phyloP scores from a whole-genome alignment of 2,888 invertebrate species.

The Dusona sp. region DNA sequence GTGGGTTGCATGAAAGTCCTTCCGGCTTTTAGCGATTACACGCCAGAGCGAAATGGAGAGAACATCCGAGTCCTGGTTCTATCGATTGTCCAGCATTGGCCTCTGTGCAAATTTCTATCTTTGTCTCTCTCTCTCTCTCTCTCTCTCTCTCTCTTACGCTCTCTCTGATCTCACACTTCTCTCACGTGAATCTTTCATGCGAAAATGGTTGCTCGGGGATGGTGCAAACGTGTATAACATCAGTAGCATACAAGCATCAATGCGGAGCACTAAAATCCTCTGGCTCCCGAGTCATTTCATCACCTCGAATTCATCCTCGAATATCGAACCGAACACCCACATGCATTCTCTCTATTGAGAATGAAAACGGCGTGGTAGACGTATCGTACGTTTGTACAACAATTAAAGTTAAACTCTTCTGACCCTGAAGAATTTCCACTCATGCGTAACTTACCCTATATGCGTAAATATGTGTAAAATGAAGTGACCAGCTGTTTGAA shows the following conservation, averaged over 20 bases:
- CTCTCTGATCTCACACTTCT: conserved; percentile 31
- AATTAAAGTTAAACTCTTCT: not conserved
- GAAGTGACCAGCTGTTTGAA: conserved; percentile 44
- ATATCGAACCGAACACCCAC: not conserved
- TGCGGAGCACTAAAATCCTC: conserved; percentile 8
- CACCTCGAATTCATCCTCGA: conserved; percentile 11
- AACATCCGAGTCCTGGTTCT: conserved; percentile 27
- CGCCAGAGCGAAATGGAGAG: conserved; percentile 19
- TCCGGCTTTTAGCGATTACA: conserved; percentile 59
- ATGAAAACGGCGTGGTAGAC: not conserved
- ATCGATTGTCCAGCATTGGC: conserved; percentile 47
- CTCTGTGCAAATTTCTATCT: conserved; percentile 5
- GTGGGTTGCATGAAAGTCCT: conserved; percentile 27
- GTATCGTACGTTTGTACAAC: not conserved
- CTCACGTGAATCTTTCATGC: conserved; percentile 22
- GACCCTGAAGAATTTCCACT: not conserved
- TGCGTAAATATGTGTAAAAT: not conserved
- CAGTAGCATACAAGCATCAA: not conserved
- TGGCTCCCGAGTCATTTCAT: conserved; percentile 29
- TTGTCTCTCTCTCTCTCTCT: conserved; percentile 12
- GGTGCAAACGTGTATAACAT: conserved; percentile 3
- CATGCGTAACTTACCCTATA: not conserved
- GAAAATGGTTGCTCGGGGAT: conserved; percentile 15
- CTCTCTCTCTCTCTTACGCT: not conserved
- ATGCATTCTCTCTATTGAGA: not conserved